Conservation (phyloP, 2,797 vertebrate species). For the Scolopax rusticola region DNA sequence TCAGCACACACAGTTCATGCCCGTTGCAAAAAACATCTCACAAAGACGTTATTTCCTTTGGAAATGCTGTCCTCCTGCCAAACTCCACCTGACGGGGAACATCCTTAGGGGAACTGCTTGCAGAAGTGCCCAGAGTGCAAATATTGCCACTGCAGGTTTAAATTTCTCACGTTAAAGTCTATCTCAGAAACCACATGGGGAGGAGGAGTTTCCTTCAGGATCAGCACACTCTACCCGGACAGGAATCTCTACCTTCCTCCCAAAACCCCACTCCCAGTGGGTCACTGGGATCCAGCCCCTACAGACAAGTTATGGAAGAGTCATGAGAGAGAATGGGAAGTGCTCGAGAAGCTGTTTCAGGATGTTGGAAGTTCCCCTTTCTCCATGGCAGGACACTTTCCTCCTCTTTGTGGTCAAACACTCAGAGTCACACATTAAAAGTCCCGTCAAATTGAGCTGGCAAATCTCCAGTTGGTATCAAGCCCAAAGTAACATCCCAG, state of each 20-base stretch:
- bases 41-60: background rate
- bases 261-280: accelerated
- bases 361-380: background rate
- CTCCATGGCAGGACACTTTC: background rate
- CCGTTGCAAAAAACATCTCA: accelerated
- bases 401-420: background rate
- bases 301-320: background rate
- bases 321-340: slow-evolving; percentile 25
- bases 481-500: background rate
- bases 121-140: background rate
- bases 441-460: background rate
- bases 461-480: background rate
- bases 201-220: background rate
- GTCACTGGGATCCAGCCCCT: background rate
- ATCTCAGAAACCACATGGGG: background rate
- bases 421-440: background rate
- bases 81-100: background rate
- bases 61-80: background rate
- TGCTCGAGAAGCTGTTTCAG: background rate
- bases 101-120: background rate
- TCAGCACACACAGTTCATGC: accelerated
- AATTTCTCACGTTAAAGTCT: background rate
- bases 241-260: background rate
- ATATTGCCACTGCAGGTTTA: background rate
- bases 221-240: background rate